Base-by-base conservation (phyloP, 2,113 vertebrate genomes). In the Erythrocercus mccallii region DNA sequence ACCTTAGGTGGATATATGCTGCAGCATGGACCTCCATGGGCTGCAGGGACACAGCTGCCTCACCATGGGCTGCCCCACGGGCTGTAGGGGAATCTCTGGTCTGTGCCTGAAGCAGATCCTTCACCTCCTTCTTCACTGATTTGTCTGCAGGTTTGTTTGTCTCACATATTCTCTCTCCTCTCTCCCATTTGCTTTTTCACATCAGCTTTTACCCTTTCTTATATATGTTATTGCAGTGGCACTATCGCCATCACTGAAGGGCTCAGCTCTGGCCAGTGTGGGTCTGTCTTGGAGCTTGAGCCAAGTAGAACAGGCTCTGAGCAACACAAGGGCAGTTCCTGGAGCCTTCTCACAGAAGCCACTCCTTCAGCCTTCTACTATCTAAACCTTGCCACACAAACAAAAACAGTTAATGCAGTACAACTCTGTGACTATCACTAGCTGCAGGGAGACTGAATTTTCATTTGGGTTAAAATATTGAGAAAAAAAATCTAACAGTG, bases 41-140 rank as follows among this genome's bases (percentile, higher is more conserved):
- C 38, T 20, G 22, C 35, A 64, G 50, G 21, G 6, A 4, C 2
- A 58, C 48, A 78, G 11, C 20, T 72, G 25, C 31, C 5, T 37
- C 48, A 37, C 12, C n/a, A 4, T 6, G 24, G 24, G 12, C 68
- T 64, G 30, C 17, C 9, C 16, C 31, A 33, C 0, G 0, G 31
- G 27, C 31, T 80, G 19, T 40, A n/a, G 25, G 19, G 9, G 3
- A 73, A 72, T 13, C 40, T 54, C 37, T 47, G 9, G 19, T 57
- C 57, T 2, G 2, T 1, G 0, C 7, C 28, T 50, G 31, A 14
- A 95, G 21, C 13, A 31, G 3, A 7, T 44, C 15, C 54, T 61
- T 6, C 7, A 4, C 5, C 15, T 56, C 9, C 7, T 81, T 10
- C 64, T 38, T 20, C 50, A 28, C 28, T 8, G 15, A n/a, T n/a